These are phyloP conservation scores for Arctocebus calabarensis DNA, from an alignment of 2,797 vertebrate species.

Conservation along the genomic window DNA sequence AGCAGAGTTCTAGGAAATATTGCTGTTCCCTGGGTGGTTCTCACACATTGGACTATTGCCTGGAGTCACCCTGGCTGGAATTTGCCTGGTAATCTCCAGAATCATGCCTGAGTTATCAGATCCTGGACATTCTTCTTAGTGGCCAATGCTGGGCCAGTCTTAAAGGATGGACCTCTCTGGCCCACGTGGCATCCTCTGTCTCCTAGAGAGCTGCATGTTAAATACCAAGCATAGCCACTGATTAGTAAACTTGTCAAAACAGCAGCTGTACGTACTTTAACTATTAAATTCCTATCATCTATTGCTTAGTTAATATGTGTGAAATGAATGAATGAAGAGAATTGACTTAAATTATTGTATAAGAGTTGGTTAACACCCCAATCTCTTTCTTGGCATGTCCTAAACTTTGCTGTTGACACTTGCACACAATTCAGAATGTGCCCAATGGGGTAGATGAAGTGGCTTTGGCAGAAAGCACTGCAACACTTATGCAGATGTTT, in stretches of 20 bases:
- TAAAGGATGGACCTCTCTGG: background rate
- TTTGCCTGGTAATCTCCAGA: background rate
- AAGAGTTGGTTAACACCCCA: background rate
- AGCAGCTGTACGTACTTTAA: background rate
- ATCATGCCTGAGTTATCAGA: background rate
- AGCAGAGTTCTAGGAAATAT: background rate
- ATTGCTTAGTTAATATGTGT: background rate
- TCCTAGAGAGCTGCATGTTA: background rate
- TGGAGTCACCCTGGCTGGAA: background rate
- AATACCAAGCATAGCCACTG: background rate
- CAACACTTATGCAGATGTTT: background rate
- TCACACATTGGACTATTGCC: background rate
- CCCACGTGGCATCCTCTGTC: background rate
- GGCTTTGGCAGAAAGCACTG: background rate
- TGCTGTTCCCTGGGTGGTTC: background rate
- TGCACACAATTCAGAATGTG: background rate
- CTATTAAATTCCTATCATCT: background rate
- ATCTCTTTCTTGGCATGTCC: conserved; percentile 1
- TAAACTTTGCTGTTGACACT: conserved; percentile 30
- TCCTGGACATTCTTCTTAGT: background rate
- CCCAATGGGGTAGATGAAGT: background rate
- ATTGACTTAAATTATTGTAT: background rate
- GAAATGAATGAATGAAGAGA: conserved; percentile 12
- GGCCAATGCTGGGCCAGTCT: background rate
- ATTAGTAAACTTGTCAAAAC: background rate